These are phyloP conservation scores for Cercopithecus mona DNA, from an alignment of 2,113 vertebrate species.

Conservation along the genomic window DNA sequence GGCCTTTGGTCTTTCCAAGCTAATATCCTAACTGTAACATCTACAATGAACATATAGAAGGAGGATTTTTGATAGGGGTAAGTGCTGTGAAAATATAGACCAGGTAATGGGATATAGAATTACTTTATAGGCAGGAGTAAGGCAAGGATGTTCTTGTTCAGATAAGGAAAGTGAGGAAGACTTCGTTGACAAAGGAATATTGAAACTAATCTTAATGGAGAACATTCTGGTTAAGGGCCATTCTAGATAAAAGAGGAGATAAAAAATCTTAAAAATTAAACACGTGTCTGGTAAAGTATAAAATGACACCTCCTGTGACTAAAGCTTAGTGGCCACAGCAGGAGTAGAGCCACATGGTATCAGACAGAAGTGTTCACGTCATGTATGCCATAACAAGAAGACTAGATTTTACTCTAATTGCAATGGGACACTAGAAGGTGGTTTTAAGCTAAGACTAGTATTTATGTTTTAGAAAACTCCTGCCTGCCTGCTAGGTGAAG, in stretches of 20 bases:
- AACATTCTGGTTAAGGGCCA: not conserved
- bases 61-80: not conserved
- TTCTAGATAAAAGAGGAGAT: not conserved
- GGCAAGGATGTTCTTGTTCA: not conserved
- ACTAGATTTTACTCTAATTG: not conserved
- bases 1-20: not conserved
- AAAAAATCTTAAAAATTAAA: not conserved
- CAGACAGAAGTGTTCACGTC: not conserved
- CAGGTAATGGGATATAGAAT: not conserved
- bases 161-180: no score
- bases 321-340: not conserved
- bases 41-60: not conserved
- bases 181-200: not conserved
- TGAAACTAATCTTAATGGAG: not conserved
- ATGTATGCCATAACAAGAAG: no score
- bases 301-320: not conserved
- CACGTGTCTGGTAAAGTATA: not conserved
- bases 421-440: not conserved
- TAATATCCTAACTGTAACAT: not conserved
- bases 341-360: not conserved
- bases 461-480: not conserved
- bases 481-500: not conserved
- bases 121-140: not conserved
- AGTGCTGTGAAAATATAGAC: not conserved
- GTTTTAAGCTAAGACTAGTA: not conserved